Percentiles rank a stretch among this genome's conserved stretches.
phyloP scores from a whole-genome alignment of 2,797 vertebrate species.

The Tolypeutes matacus region DNA sequence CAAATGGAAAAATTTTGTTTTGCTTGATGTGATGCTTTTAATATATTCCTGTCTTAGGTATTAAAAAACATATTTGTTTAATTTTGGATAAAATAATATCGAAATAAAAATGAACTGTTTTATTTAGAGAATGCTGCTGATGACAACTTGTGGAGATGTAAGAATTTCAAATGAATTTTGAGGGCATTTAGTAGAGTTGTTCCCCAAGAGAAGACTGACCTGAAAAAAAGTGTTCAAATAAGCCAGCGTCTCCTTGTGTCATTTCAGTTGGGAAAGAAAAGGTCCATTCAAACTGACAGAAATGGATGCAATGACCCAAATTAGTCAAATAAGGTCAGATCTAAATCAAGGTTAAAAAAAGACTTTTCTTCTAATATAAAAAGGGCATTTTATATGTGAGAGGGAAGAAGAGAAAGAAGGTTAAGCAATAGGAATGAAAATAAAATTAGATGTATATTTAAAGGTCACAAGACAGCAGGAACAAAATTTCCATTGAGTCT shows the following conservation, averaged over 20 bases:
- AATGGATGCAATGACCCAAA: constrained; percentile 54
- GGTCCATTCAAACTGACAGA: constrained; percentile 26
- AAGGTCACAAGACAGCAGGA: constrained; percentile 39
- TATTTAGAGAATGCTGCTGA: not conserved
- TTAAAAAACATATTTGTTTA: not conserved
- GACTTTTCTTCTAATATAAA: not conserved
- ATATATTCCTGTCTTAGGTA: not conserved
- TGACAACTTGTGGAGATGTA: not conserved
- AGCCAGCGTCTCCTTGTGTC: not conserved
- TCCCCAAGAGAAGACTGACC: constrained; percentile 37
- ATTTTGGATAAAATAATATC: constrained; percentile 11
- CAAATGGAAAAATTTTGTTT: not conserved
- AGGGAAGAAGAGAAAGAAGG: constrained; percentile 51
- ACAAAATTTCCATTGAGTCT: not conserved
- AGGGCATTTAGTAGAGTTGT: not conserved
- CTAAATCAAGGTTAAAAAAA: constrained; percentile 56
- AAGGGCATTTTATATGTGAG: not conserved
- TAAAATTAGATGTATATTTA: not conserved
- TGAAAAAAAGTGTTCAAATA: not conserved
- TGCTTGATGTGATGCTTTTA: not conserved
- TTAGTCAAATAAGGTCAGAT: not conserved
- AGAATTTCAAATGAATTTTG: constrained; percentile 13
- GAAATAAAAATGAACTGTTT: not conserved
- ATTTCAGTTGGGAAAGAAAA: constrained; percentile 34
- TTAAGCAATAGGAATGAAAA: constrained; percentile 13